Evolutionary conservation across 2,113 vertebrate species (phyloP).

Genomic region (Terrapene triunguis): DNA sequence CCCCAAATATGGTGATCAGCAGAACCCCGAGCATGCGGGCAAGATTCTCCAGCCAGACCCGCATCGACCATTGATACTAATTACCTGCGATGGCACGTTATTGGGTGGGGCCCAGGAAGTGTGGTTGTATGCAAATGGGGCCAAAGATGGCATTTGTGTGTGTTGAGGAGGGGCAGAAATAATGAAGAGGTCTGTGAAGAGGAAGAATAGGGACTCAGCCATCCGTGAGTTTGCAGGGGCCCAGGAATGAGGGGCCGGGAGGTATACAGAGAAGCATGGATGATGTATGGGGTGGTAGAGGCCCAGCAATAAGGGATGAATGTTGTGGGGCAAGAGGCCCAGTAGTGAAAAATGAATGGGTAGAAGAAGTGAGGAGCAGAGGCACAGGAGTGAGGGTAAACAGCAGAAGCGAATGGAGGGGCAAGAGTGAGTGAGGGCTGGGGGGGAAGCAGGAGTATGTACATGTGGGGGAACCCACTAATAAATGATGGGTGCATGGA

Average conservation of each 20-base stretch:
- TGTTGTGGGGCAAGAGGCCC: background rate
- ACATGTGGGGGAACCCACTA: background rate
- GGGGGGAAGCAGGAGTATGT: background rate
- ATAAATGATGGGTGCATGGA: background rate
- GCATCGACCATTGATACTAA: too few species aligned
- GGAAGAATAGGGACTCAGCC: background rate
- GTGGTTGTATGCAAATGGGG: background rate
- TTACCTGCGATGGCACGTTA: too few species aligned
- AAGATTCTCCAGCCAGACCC: too few species aligned
- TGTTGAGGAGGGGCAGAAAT: background rate
- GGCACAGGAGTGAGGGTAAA: background rate
- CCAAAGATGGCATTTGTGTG: background rate
- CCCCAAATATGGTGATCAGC: too few species aligned
- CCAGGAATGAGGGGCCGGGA: background rate
- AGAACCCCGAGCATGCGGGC: too few species aligned
- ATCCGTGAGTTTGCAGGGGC: background rate
- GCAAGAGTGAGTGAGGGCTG: background rate
- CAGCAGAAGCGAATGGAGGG: background rate
- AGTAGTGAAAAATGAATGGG: background rate
- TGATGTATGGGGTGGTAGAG: background rate
- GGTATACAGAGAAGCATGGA: background rate
- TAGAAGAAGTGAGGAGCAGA: fast-evolving
- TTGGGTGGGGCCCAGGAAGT: background rate
- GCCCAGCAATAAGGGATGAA: background rate
- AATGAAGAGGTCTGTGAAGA: background rate